A percentile compares a stretch with the other conserved stretches of the same genome.
These are phyloP conservation scores for Galeopterus variegatus DNA, from an alignment of 2,113 vertebrate species.

Conservation along the genomic window DNA sequence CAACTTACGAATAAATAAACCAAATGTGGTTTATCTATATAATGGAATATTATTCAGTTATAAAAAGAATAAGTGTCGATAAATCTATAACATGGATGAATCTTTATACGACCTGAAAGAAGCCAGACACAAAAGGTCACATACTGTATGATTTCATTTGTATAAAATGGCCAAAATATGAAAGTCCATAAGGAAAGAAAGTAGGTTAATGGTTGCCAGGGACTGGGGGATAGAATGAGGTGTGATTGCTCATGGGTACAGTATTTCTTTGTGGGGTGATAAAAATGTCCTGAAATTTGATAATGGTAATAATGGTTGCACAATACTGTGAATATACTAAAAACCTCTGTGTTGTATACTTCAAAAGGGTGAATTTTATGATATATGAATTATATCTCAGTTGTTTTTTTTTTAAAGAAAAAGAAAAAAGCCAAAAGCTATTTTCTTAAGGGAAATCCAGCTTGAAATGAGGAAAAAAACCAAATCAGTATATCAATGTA, in stretches of 20 bases:
- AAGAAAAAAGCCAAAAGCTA: neutral
- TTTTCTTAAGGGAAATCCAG: constrained; percentile 1
- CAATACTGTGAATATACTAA: neutral
- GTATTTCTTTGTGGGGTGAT: neutral
- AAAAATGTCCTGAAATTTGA: constrained; percentile 20
- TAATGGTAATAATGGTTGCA: neutral
- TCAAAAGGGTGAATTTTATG: neutral
- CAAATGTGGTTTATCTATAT: neutral
- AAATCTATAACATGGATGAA: neutral
- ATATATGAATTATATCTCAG: neutral
- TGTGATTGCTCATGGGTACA: neutral
- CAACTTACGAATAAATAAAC: neutral
- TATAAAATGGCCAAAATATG: neutral
- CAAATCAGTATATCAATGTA: neutral
- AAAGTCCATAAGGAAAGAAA: neutral
- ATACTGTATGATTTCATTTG: neutral
- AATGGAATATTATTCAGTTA: neutral
- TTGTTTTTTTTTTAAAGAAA: neutral
- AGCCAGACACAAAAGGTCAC: neutral
- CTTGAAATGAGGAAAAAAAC: neutral
- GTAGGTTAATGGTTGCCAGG: neutral
- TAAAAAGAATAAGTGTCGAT: neutral
- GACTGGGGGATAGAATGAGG: neutral
- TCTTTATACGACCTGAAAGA: constrained; percentile 7
- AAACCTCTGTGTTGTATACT: neutral